Base-by-base conservation (phyloP, 2,113 vertebrate species). In the Chionomys nivalis region DNA sequence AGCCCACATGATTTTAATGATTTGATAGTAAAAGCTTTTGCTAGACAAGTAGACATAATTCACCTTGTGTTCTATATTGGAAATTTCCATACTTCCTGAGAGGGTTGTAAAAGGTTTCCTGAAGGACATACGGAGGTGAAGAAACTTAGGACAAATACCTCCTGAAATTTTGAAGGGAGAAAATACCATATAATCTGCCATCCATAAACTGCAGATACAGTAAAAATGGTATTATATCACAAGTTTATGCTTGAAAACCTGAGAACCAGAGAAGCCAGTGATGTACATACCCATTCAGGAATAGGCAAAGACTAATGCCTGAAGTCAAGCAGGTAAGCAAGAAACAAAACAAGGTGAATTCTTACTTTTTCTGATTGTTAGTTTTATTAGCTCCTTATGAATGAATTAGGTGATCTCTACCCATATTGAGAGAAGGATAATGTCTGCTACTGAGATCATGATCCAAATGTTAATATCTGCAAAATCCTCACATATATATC, bases 21-120 rank as follows among this genome's bases (percentile, higher is more conserved):
- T 33, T 97, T 95, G 95, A 33, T 89, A 87, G n/a, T 94, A 78
- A 82, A 95, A 73, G 19, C 86, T 7, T 76, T 89, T 92, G 19
- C 21, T 90, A 16, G 24, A 3, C 85, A 95, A 17, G 5, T 14
- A 49, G n/a, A 44, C 36, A 91, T 21, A 76, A 39, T 65, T 52
- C 49, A 81, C n/a, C 6, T 70, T 87, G 19, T 24, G 42, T 2
- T 86, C 61, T 85, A n/a, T 68, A 39, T 28, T 81, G 47, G 33
- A 70, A 36, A 9, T 66, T 92, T 85, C 42, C 7, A 55, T 24
- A 86, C 81, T 68, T 65, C 10, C 31, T 89, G 7, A 24, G 24
- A 92, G 31, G 58, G 58, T 58, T 58, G 19, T 83, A 89, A 36
- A 66, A 52, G 47, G 19, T 78, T 55, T 63, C 52, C 3, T 11